phyloP scores from a whole-genome alignment of 35 echinoderm and acorn worm genomes.

The Strongylocentrotus purpuratus region DNA sequence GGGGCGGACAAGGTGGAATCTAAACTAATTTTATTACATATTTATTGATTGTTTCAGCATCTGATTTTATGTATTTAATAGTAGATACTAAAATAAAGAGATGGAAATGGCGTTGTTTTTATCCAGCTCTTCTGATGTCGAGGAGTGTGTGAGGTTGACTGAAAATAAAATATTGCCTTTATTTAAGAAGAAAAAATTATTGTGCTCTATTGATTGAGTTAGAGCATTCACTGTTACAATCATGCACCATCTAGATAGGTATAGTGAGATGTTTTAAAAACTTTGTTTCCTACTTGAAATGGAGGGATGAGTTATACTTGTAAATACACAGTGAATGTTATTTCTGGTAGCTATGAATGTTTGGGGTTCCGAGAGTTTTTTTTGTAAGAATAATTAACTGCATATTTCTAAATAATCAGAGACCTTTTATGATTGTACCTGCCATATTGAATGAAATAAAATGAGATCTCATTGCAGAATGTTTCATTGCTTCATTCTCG shows the following conservation, averaged over 20 bases:
- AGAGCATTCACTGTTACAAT: not conserved
- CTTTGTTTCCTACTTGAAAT: not conserved
- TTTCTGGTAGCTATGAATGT: not conserved
- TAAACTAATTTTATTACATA: not conserved
- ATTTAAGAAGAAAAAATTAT: not conserved
- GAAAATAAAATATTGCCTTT: not conserved
- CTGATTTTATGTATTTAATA: not conserved
- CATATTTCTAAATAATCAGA: conserved; percentile 18
- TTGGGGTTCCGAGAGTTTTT: not conserved
- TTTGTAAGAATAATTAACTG: not conserved
- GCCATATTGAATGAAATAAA: conserved; percentile 13
- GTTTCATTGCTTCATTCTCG: not conserved
- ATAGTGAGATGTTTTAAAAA: not conserved
- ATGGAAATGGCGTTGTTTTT: not conserved
- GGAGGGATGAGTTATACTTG: not conserved
- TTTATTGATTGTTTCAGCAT: not conserved
- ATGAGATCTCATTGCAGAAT: not conserved
- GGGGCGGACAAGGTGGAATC: not conserved
- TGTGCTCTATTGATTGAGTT: not conserved
- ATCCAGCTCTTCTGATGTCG: not conserved
- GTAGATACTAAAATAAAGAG: not conserved
- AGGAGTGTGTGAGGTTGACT: not conserved
- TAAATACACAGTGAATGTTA: not conserved
- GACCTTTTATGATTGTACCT: not conserved
- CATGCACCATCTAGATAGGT: not conserved